phyloP scores from a whole-genome alignment of 2,888 invertebrate genomes.

The Andrena praecox region DNA sequence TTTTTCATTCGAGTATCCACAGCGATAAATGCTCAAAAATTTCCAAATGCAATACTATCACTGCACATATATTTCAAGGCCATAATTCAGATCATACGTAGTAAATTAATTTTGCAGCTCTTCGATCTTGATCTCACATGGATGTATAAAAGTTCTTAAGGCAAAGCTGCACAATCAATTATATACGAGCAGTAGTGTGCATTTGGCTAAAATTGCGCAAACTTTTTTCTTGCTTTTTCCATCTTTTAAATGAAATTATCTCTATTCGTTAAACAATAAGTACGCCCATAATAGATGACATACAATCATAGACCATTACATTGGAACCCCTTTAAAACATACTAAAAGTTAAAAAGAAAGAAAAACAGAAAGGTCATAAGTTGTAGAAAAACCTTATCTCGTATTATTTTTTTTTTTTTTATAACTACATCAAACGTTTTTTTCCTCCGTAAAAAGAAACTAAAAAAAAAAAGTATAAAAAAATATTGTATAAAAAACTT shows the following conservation, averaged over 20 bases:
- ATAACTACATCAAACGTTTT: constrained; percentile 35
- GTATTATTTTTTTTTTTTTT: constrained; percentile 27
- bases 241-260: constrained; percentile 59
- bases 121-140: constrained; percentile 49
- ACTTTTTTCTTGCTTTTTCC: constrained; percentile 41
- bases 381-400: constrained; percentile 35
- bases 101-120: constrained; percentile 45
- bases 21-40: constrained; percentile 54
- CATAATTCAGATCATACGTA: constrained; percentile 46
- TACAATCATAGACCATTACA: constrained; percentile 57
- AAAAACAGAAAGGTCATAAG: constrained; percentile 39
- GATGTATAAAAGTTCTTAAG: constrained; percentile 60
- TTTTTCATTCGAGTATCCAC: constrained; percentile 54
- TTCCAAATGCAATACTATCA: constrained; percentile 73
- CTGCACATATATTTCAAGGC: constrained; percentile 69
- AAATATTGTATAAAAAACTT: constrained; percentile 68
- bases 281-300: constrained; percentile 58
- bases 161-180: constrained; percentile 52
- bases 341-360: constrained; percentile 44
- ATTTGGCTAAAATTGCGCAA: constrained; percentile 69
- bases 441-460: constrained; percentile 39
- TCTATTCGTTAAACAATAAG: constrained; percentile 63
- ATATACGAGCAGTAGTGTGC: constrained; percentile 74
- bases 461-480: constrained; percentile 56
- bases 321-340: constrained; percentile 40